Evolutionary conservation across 2,797 vertebrate genomes (phyloP), one percentile per base, ranked within the genome.

Genomic region (Bradypus variegatus): DNA sequence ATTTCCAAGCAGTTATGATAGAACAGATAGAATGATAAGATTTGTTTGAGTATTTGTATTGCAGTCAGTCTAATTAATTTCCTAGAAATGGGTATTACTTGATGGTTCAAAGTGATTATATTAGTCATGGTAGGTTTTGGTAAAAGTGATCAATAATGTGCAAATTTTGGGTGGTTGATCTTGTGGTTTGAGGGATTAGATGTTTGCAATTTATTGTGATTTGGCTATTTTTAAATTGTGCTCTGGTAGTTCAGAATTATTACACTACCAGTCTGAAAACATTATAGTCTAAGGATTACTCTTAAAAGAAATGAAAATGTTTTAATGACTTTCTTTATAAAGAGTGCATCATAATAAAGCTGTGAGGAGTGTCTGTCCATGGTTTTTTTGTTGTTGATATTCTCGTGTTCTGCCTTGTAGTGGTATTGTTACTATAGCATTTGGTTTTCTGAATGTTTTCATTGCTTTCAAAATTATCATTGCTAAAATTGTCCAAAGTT

Each of bases 1-100:
- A 72, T 90, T 96, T 81, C 69, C 86, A 70, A 94, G 93, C 80
- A 90, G 69, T 93, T 93, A n/a, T 79, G 64, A 48, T 85, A 76
- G 62, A 86, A 81, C 93, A 88, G 58, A 91, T 50, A 83, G 73
- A 79, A 92, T 83, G 69, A 86, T 81, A 72, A 80, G 62, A 81
- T 90, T 86, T 92, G 73, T 75, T 82, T 93, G 89, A 78, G 19
- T 88, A 13, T 90, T 82, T 67, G n/a, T 94, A 31, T 72, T 80
- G 75, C 38, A 91, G 48, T 91, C 38, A 65, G 83, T 45, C 41
- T 64, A 53, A 88, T n/a, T 70, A 27, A 76, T 93, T 95, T 94
- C 90, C 78, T 91, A 70, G 86, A 92, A 93, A 62, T 58, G 73
- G 55, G 1, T 88, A 48, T 90, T 75, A 90, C 79, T 83, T 77